Evolutionary conservation across 2,888 invertebrate species (phyloP).

Genomic region (Scaptomyza reducta): DNA sequence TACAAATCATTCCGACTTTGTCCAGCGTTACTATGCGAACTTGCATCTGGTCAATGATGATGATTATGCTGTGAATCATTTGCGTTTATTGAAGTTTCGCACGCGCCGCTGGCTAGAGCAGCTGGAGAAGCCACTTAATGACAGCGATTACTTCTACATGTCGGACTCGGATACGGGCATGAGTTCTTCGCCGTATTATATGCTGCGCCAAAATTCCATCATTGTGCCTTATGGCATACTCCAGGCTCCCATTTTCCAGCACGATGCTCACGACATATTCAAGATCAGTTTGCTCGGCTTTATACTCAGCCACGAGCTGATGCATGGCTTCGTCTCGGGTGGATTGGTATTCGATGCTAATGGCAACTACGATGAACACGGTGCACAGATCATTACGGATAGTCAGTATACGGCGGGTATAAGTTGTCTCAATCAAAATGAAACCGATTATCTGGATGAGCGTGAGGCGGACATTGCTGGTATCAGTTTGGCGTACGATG

Average conservation of each 20-base stretch:
- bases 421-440: constrained; percentile 47
- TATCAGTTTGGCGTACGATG: constrained; percentile 68
- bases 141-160: constrained; percentile 25
- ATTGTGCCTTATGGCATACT: constrained; percentile 74
- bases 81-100: constrained; percentile 58
- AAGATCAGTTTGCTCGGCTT: constrained; percentile 76
- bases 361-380: constrained; percentile 50
- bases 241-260: constrained; percentile 58
- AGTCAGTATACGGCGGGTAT: constrained; percentile 15
- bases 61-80: constrained; percentile 65
- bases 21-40: constrained; percentile 53
- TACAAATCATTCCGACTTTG: constrained; percentile 32
- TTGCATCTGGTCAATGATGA: constrained; percentile 31
- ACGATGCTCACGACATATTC: constrained; percentile 60
- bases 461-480: constrained; percentile 78
- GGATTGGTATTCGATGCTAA: constrained; percentile 55
- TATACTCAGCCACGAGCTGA: constrained; percentile 76
- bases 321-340: constrained; percentile 71
- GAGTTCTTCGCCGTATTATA: constrained; percentile 67
- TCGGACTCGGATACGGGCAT: constrained; percentile 35
- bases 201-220: constrained; percentile 68
- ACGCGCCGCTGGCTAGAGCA: constrained; percentile 26
- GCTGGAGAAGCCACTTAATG: constrained; percentile 6
- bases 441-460: constrained; percentile 66
- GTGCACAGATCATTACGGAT: constrained; percentile 32